Evolutionary conservation across 2,113 vertebrate species (phyloP).

Genomic region (Sorex araneus): DNA sequence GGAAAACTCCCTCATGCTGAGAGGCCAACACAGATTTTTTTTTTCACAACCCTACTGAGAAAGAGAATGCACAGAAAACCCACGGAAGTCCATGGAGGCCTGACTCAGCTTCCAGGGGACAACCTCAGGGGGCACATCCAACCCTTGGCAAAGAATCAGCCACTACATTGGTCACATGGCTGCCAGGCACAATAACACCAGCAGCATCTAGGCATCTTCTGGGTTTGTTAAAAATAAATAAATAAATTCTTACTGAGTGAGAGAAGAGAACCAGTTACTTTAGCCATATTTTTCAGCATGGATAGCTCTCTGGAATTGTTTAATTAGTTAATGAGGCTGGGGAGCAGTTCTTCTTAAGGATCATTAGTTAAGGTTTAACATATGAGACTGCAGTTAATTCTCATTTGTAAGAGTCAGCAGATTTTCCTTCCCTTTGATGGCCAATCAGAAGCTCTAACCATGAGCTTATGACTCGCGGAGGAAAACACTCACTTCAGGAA

Average conservation of each 20-base stretch:
- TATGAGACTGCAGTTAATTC: constrained; percentile 74
- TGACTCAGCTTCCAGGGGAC: neutral
- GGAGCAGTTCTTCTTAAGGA: constrained; percentile 83
- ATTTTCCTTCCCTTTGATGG: constrained; percentile 60
- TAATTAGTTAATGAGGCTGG: constrained; percentile 84
- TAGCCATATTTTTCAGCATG: constrained; percentile 80
- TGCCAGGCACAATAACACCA: neutral
- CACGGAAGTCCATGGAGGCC: neutral
- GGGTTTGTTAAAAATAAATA: constrained; percentile 35
- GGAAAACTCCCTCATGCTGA: constrained; percentile 4
- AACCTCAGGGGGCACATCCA: neutral
- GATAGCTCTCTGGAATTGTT: constrained; percentile 84
- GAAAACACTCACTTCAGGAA: neutral
- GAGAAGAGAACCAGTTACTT: constrained; percentile 60
- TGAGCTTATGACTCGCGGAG: neutral
- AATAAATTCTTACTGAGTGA: constrained; percentile 56
- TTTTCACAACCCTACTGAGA: neutral
- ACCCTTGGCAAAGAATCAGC: neutral
- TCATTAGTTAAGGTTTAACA: constrained; percentile 84
- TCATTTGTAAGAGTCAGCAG: constrained; percentile 73
- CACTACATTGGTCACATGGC: neutral
- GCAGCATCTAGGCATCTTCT: neutral
- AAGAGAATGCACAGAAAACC: constrained; percentile 47
- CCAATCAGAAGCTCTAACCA: constrained; percentile 44
- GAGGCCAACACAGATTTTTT: neutral